phyloP scores from a whole-genome alignment of 2,888 invertebrate species.

The Iphiclides podalirius region DNA sequence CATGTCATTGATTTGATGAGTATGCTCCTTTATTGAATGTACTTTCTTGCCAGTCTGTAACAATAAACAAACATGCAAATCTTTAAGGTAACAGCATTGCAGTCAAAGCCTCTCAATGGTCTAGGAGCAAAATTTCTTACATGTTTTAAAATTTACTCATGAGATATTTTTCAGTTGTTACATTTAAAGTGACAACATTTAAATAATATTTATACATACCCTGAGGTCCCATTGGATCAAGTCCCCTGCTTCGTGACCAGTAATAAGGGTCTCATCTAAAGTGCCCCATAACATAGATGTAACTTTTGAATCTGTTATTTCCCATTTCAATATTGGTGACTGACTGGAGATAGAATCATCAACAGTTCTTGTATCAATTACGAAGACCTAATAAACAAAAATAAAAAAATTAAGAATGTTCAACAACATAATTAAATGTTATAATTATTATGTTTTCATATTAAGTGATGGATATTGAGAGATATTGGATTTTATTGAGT shows the following conservation, averaged over 20 bases:
- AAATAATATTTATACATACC: conserved; percentile 78
- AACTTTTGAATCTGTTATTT: conserved; percentile 90
- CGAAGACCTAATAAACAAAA: conserved; percentile 81
- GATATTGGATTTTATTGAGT: no score
- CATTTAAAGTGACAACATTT: no score
- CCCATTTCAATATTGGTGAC: conserved; percentile 88
- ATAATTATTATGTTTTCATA: no score
- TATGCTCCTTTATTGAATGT: conserved; percentile 89
- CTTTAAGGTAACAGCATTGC: neutral
- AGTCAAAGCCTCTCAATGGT: neutral
- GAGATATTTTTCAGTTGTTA: no score
- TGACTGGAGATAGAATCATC: conserved; percentile 85
- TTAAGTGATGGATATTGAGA: no score
- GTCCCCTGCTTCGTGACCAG: conserved; percentile 96
- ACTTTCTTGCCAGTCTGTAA: conserved; percentile 90
- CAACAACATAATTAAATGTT: neutral
- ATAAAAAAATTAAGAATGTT: neutral
- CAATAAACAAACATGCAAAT: conserved; percentile 11
- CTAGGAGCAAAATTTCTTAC: no score
- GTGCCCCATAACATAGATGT: conserved; percentile 97
- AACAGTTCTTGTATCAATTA: conserved; percentile 90
- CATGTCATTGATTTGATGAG: conserved; percentile 95
- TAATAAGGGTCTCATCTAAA: conserved; percentile 93
- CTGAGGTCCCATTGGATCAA: conserved; percentile 96
- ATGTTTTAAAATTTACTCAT: no score